Evolutionary conservation across 2,888 invertebrate genomes (phyloP), one percentile per base, ranked within the genome.

Genomic region (Lissonota sp.): DNA sequence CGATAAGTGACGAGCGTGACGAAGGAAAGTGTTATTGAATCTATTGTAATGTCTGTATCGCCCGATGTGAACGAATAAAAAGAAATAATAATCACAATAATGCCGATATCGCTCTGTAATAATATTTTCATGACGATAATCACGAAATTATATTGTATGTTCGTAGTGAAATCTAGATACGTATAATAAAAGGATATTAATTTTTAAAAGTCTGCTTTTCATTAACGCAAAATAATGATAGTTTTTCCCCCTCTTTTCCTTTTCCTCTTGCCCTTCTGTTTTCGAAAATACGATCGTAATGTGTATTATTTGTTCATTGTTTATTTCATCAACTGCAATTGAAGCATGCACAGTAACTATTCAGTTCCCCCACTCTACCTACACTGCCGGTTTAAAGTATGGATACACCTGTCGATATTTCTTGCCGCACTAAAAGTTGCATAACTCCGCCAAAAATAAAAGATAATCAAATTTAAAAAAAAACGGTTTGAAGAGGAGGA

Each of bases 61-160:
- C 51, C 66, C 62, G 69, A 78, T 78, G 40, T 69, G 39, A 64
- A 63, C 8, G 64, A 64, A 73, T 12, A 6, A 55, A 60, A 60
- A n/a, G 57, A 62, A 40, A 51, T 7, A 14, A 60, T 5, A 46
- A 26, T 26, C 26, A 26, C 26, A 67, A 66, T 39, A 60, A 60
- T 40, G 60, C 49, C 51, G 70, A 51, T 55, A 64, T 57, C 57
- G 64, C 64, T 6, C 26, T 67, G 80, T 80, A 80, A 76, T 80
- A 80, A 76, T 80, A 76, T 76, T 80, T 76, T 72, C 75, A 72
- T 62, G 80, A 62, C 71, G 75, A 71, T 76, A 62, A 76, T 76
- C 51, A 62, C 57, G 39, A 76, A 71, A 76, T 42, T 16, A 57
- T 71, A 69, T 44, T 71, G 72, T 72, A 69, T 80, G 73, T 80